Conservation (phyloP, 2,113 vertebrate species). For the Phasianus colchicus region DNA sequence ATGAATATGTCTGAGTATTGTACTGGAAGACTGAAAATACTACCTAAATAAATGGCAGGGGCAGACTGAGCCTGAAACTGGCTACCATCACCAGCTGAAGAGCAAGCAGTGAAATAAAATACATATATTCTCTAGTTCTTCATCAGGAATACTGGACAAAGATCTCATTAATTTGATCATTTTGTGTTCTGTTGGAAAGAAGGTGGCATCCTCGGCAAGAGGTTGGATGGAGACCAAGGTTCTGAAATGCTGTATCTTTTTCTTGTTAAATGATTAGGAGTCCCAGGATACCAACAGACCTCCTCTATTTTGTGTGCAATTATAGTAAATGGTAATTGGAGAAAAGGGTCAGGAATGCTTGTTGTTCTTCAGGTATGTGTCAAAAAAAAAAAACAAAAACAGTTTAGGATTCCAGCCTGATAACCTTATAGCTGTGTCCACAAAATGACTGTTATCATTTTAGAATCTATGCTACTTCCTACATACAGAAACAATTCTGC, state of each 20-base stretch:
- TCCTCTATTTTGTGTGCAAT: neutral
- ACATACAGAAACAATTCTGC: neutral
- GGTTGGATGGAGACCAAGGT: neutral
- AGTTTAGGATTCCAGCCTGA: neutral
- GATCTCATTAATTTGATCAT: neutral
- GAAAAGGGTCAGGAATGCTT: neutral
- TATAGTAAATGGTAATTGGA: neutral
- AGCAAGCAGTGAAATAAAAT: neutral
- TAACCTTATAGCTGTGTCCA: neutral
- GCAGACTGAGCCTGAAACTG: neutral
- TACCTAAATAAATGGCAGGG: neutral
- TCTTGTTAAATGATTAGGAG: neutral
- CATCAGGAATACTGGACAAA: neutral
- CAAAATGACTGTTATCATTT: neutral
- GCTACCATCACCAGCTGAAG: neutral
- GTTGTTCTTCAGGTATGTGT: neutral
- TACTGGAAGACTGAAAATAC: neutral
- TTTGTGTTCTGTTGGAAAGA: neutral
- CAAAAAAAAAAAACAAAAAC: neutral
- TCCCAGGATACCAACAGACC: neutral
- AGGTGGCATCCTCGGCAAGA: neutral
- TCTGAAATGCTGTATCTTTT: neutral
- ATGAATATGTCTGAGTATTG: neutral
- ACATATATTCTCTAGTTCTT: neutral
- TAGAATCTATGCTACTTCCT: neutral